Percentiles rank a stretch among this genome's conserved stretches.
Evolutionary conservation across 1,140 invertebrate genomes (phyloP).

Genomic region (Cotesia vestalis): DNA sequence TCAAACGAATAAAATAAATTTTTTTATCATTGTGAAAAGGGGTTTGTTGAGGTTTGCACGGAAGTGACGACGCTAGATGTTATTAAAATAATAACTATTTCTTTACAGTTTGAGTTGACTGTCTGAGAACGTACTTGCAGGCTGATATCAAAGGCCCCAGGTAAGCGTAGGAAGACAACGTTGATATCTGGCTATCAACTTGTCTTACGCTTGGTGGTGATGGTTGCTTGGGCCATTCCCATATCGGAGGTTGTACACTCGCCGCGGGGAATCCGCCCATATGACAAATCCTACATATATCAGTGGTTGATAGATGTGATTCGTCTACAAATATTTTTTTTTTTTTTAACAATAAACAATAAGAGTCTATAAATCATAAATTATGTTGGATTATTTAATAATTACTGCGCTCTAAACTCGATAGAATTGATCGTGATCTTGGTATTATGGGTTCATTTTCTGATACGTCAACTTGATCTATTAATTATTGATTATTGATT

Average conservation of each 20-base stretch:
- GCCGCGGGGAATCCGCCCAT: constrained; percentile 52
- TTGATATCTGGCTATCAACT: constrained; percentile 44
- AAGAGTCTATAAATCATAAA: constrained; percentile 1
- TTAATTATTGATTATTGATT: too few relatives aligned
- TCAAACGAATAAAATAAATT: too few relatives aligned
- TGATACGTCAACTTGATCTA: too few relatives aligned
- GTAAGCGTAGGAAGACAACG: constrained; percentile 45
- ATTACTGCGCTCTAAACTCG: background rate
- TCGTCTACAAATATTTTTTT: constrained; percentile 28
- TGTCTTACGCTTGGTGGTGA: constrained; percentile 14
- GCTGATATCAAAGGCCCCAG: constrained; percentile 57
- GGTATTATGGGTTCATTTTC: too few relatives aligned
- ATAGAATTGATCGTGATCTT: too few relatives aligned
- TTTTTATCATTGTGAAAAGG: too few relatives aligned
- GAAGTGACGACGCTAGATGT: too few relatives aligned
- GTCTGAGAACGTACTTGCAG: constrained; percentile 54
- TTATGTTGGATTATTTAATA: constrained; percentile 4
- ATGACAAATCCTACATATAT: constrained; percentile 63
- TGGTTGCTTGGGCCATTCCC: constrained; percentile 37
- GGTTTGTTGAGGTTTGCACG: too few relatives aligned
- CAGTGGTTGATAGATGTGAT: constrained; percentile 39
- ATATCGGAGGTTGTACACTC: constrained; percentile 40
- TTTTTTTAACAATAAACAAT: background rate
- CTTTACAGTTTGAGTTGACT: background rate
- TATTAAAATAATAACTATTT: background rate